A percentile compares a stretch with the other conserved stretches of the same genome.
These are phyloP conservation scores for Diplosoma virens DNA, from an alignment of 23 tunicate genomes.

Conservation along the genomic window DNA sequence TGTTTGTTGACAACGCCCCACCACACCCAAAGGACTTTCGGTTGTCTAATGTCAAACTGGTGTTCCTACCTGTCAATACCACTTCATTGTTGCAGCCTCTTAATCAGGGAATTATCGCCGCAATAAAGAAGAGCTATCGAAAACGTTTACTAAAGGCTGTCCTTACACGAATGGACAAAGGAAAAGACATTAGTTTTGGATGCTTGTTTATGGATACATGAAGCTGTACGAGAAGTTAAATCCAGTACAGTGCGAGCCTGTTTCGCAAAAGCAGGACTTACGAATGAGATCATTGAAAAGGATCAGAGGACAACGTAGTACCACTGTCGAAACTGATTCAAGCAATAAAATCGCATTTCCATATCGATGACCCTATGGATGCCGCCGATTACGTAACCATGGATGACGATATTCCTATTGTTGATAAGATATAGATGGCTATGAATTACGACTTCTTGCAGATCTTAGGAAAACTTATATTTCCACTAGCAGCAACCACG, in stretches of 20 bases:
- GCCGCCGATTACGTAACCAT: constrained; percentile 11
- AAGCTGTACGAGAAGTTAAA: constrained; percentile 13
- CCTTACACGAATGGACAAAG: not conserved
- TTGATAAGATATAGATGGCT: not conserved
- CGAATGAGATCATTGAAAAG: not conserved
- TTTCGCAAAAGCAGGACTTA: not conserved
- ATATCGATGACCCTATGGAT: constrained; percentile 13
- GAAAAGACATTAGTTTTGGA: constrained; percentile 5
- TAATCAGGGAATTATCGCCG: not conserved
- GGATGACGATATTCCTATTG: constrained; percentile 11
- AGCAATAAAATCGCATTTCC: constrained; percentile 6
- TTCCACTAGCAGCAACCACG: too few species aligned
- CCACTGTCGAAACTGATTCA: constrained; percentile 17
- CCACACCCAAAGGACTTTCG: not conserved
- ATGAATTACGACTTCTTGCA: constrained; percentile 5
- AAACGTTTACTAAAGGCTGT: not conserved
- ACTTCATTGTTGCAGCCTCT: not conserved
- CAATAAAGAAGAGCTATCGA: not conserved
- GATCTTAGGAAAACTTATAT: constrained; percentile 8
- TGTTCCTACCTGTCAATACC: not conserved
- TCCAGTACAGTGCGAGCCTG: not conserved
- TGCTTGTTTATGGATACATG: not conserved
- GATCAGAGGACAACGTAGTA: not conserved
- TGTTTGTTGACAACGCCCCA: not conserved
- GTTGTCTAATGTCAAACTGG: constrained; percentile 2